phyloP scores from a whole-genome alignment of 1,140 invertebrate genomes.

The Hycleus cichorii region DNA sequence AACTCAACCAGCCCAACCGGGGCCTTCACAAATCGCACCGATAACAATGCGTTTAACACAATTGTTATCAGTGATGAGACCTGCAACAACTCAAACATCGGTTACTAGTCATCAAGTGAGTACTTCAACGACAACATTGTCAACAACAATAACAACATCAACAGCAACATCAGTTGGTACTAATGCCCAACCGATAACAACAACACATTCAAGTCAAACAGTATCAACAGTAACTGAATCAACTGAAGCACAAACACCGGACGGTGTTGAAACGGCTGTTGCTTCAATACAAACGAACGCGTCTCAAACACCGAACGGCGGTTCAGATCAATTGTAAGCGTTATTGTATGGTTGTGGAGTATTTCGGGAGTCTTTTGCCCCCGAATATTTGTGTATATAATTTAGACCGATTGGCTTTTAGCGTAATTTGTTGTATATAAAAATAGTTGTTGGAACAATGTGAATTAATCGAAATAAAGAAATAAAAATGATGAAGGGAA shows the following conservation, averaged over 20 bases:
- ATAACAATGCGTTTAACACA: slow-evolving; percentile 30
- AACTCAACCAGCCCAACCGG: slow-evolving; percentile 28
- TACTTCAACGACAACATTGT: slow-evolving; percentile 29
- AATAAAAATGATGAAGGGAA: neutral
- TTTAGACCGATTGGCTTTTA: slow-evolving; percentile 13
- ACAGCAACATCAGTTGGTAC: slow-evolving; percentile 34
- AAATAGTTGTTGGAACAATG: slow-evolving; percentile 20
- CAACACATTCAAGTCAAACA: slow-evolving; percentile 43
- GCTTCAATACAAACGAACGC: slow-evolving; percentile 42
- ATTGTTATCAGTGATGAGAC: slow-evolving; percentile 43
- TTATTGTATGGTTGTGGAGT: neutral
- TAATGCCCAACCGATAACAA: slow-evolving; percentile 33
- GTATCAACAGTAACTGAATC: slow-evolving; percentile 44
- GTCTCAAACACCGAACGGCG: slow-evolving; percentile 24
- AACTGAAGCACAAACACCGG: slow-evolving; percentile 35
- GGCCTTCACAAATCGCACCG: slow-evolving; percentile 39
- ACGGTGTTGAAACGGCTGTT: slow-evolving; percentile 34
- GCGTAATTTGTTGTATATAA: slow-evolving; percentile 1
- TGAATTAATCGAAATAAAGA: slow-evolving; percentile 8
- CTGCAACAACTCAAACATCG: slow-evolving; percentile 47
- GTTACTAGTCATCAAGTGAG: slow-evolving; percentile 37
- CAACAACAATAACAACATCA: slow-evolving; percentile 29
- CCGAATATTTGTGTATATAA: neutral
- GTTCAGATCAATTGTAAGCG: slow-evolving; percentile 28
- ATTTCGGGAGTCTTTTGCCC: too few relatives aligned